Evolutionary conservation across 1,140 invertebrate species (phyloP), one percentile per base, ranked within the genome.

Genomic region (Sminthurinus signatus): DNA sequence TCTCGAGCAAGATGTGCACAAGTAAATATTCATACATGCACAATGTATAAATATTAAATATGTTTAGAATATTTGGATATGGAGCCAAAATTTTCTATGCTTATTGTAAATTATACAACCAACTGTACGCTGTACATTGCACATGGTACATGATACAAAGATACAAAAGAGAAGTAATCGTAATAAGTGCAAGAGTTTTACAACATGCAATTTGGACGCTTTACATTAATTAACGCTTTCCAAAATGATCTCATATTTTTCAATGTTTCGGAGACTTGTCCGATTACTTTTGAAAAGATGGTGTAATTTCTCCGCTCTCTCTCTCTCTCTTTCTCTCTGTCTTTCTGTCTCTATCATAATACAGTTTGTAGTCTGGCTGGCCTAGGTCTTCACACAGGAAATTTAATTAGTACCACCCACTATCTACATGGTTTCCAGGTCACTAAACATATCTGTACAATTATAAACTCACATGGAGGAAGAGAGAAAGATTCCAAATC

Each of bases 391-490:
- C 46, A 23, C 5, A 12, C 21, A 23, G 50, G 50, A 52, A 52
- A 52, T 52, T 52, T 52, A 52, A 52, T 52, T 52, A 52, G 50
- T 52, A 15, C n/a, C n/a, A n/a, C n/a, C n/a, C 15, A 52, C 27
- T 52, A 52, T 52, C 50, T 52, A 25, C 14, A 4, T 10, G 50
- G 50, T 52, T 52, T 52, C 50, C 50, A 29, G 50, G 50, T 52
- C 50, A 52, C 50, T 8, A 52, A 52, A 52, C 50, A 36, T 15
- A n/a, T 48, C 46, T 42, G n/a, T 42, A n/a, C 39, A 42, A n/a
- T n/a, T n/a, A n/a, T n/a, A n/a, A n/a, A n/a, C n/a, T n/a, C n/a
- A n/a, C n/a, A n/a, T n/a, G n/a, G n/a, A n/a, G n/a, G n/a, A n/a
- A n/a, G n/a, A n/a, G n/a, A n/a, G n/a, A n/a, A n/a, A n/a, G n/a